Percentiles rank a stretch among this genome's conserved stretches.
Conservation (phyloP, 2,113 vertebrate species). For the Ammodytes dubius region DNA sequence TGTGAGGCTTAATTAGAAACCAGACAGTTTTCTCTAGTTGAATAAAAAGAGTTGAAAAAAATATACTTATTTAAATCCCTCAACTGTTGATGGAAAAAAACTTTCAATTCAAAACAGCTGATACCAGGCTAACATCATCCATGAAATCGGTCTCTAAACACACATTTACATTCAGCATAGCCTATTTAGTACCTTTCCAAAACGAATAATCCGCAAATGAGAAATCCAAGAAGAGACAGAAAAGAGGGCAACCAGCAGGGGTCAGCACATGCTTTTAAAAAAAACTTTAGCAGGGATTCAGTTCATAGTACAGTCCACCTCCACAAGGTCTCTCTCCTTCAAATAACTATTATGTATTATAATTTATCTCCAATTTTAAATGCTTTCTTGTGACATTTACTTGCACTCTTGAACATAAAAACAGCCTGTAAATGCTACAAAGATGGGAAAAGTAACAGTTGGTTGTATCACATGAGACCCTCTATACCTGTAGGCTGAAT, state of each 20-base stretch:
- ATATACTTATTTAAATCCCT: too few species aligned
- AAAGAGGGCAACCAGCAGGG: conserved; percentile 59
- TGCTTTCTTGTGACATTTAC: background rate
- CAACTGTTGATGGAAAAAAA: too few species aligned
- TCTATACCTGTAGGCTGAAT: conserved; percentile 25
- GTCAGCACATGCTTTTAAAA: conserved; percentile 54
- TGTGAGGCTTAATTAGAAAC: too few species aligned
- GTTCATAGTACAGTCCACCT: conserved; percentile 55
- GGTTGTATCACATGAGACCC: background rate
- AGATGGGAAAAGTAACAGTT: background rate
- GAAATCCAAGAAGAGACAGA: background rate
- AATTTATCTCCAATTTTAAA: background rate
- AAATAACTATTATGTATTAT: background rate
- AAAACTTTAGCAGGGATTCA: background rate
- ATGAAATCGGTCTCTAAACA: too few species aligned
- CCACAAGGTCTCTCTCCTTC: conserved; percentile 49
- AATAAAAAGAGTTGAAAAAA: too few species aligned
- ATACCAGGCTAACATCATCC: too few species aligned
- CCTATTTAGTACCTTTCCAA: too few species aligned
- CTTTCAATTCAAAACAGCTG: too few species aligned
- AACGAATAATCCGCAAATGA: background rate
- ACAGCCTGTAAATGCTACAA: background rate
- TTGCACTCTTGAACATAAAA: background rate
- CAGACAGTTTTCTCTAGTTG: too few species aligned
- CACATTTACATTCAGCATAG: too few species aligned